These are phyloP conservation scores for Otocyon megalotis DNA, from an alignment of 2,113 vertebrate species.

Conservation along the genomic window DNA sequence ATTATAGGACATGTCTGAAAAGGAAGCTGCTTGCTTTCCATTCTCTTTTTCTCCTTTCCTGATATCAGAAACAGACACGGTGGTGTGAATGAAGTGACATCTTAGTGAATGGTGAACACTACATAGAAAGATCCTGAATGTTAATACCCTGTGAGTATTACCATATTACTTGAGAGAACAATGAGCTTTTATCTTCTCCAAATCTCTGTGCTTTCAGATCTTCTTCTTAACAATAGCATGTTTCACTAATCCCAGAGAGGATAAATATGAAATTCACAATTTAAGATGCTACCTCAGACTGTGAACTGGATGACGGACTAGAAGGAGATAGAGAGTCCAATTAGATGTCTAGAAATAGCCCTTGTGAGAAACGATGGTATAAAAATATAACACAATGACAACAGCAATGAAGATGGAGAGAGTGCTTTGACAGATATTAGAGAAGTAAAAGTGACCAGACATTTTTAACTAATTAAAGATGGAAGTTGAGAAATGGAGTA, in stretches of 20 bases:
- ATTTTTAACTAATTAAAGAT: conserved; percentile 64
- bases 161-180: background rate
- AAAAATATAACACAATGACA: conserved; percentile 46
- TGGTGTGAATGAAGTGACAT: background rate
- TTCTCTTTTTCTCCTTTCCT: background rate
- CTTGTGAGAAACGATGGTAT: conserved; percentile 18
- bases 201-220: background rate
- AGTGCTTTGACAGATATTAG: conserved; percentile 28
- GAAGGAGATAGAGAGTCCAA: conserved; percentile 1
- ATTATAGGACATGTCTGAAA: background rate
- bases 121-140: background rate
- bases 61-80: background rate
- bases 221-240: background rate
- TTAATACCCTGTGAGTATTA: background rate
- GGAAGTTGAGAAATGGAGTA: conserved; percentile 16
- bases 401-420: background rate
- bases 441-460: conserved; percentile 58
- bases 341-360: conserved; percentile 56
- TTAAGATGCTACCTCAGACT: background rate
- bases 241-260: background rate
- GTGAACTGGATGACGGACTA: background rate
- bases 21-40: background rate
- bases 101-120: background rate
- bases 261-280: conserved; percentile 39
- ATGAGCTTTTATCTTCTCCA: background rate